Conservation (phyloP, 2,113 vertebrate species). For the Mustela nigripes region DNA sequence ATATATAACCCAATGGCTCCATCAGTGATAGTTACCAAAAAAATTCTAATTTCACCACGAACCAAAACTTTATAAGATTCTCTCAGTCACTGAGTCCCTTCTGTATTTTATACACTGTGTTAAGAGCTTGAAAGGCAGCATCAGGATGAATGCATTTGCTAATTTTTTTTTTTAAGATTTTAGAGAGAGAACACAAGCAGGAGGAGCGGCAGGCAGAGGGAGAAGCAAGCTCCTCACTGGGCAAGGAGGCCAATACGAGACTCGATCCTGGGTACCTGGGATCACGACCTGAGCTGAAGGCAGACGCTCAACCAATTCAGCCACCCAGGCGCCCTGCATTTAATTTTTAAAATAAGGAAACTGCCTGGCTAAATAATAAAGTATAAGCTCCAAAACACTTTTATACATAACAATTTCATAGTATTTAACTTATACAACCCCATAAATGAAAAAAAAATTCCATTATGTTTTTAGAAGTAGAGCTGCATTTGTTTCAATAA, state of each 20-base stretch:
- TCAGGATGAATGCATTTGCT: not conserved
- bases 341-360: slow-evolving; percentile 44
- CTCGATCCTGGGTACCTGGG: too few species aligned
- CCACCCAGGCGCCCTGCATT: not conserved
- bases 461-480: not conserved
- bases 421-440: slow-evolving; percentile 1
- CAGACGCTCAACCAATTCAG: too few species aligned
- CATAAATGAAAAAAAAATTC: not conserved
- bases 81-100: not conserved
- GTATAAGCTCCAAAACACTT: not conserved
- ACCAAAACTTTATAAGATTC: not conserved
- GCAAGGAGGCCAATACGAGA: too few species aligned
- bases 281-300: too few species aligned
- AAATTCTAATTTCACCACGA: slow-evolving; percentile 21
- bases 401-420: not conserved
- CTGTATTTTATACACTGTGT: not conserved
- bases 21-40: not conserved
- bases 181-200: too few species aligned
- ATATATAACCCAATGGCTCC: not conserved
- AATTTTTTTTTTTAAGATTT: not conserved
- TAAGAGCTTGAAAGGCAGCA: slow-evolving; percentile 10
- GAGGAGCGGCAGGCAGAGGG: too few species aligned
- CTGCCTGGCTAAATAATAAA: not conserved
- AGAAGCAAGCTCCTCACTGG: too few species aligned
- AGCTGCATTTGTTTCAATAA: slow-evolving; percentile 45